phyloP scores from a whole-genome alignment of 2,797 vertebrate species.

The Rhodeus uyekii region DNA sequence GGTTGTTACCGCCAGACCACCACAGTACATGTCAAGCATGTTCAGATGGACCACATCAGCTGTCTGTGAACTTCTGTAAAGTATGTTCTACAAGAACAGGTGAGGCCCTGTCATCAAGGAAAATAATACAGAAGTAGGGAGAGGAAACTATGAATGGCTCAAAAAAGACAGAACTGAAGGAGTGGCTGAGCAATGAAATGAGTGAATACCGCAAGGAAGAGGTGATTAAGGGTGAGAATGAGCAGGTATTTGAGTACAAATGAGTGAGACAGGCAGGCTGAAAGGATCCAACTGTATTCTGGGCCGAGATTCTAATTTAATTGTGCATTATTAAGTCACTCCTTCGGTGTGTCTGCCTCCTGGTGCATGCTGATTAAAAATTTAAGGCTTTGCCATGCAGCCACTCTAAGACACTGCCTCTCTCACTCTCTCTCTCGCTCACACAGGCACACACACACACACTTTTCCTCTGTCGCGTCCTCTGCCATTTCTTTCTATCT shows the following conservation, averaged over 20 bases:
- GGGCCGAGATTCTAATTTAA: constrained; percentile 57
- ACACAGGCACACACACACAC: constrained; percentile 7
- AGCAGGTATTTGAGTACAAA: constrained; percentile 44
- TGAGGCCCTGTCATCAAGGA: constrained; percentile 11
- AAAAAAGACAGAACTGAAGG: constrained; percentile 7
- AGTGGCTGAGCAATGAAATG: constrained; percentile 2
- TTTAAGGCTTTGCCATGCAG: constrained; percentile 58
- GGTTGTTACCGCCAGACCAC: constrained; percentile 5
- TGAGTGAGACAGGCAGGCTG: constrained; percentile 28
- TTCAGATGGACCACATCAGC: background rate
- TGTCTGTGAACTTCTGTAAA: background rate
- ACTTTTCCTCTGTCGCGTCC: constrained; percentile 19
- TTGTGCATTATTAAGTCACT: constrained; percentile 65
- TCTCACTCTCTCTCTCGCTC: constrained; percentile 36
- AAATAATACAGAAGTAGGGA: constrained; percentile 2
- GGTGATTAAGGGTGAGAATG: constrained; percentile 32
- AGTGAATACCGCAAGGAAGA: constrained; percentile 21
- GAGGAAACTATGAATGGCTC: constrained; percentile 14
- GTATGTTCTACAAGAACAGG: background rate
- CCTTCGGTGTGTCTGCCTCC: constrained; percentile 59
- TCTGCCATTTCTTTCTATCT: constrained; percentile 37
- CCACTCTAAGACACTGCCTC: constrained; percentile 39
- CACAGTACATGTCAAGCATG: background rate
- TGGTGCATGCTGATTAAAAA: constrained; percentile 65
- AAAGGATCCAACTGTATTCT: constrained; percentile 53